Base-by-base conservation (phyloP, 2,113 vertebrate genomes). In the Scatophagus argus region DNA sequence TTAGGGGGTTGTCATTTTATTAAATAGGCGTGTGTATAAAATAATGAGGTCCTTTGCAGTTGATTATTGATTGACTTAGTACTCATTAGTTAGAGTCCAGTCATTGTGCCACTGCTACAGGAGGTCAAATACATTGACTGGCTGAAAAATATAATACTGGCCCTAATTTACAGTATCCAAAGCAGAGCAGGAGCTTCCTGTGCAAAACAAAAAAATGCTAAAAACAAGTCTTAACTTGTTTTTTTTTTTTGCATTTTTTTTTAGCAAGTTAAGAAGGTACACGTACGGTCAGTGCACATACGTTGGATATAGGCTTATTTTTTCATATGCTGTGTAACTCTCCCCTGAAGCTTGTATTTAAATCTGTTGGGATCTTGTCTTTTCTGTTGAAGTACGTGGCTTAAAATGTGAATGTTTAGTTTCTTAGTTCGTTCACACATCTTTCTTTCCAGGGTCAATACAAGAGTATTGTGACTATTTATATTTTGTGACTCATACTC, bases 41-140 rank as follows among this genome's bases (percentile, higher is more conserved):
- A 36, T 56, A 67, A 75, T 44, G 31, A 51, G 7, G 19, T 31
- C 14, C 7, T 64, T 63, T 36, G 25, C 7, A 14, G 21, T 32
- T 74, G 10, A 71, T 64, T 67, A 81, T 79, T 78, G 36, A 74
- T 75, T 66, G 59, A 36, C 17, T 52, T 41, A 8, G n/a, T n/a
- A n/a, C n/a, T n/a, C 10, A 16, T 54, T 84, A 44, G 74, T 74
- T 29, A 4, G 5, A 38, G 21, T 75, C 41, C 54, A 39, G 60
- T 66, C 14, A 73, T 31, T 56, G 21, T 65, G 41, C 5, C 17
- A 44, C 29, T 41, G 32, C 64, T 38, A 36, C 67, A 54, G 27
- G 25, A 21, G 17, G 46, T 70, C 31, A 34, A 23, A 43, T n/a
- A 41, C 49, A 77, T 34, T 47, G 67, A 62, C 25, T 47, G 67